phyloP scores from a whole-genome alignment of 2,113 vertebrate species.

The Apus apus region DNA sequence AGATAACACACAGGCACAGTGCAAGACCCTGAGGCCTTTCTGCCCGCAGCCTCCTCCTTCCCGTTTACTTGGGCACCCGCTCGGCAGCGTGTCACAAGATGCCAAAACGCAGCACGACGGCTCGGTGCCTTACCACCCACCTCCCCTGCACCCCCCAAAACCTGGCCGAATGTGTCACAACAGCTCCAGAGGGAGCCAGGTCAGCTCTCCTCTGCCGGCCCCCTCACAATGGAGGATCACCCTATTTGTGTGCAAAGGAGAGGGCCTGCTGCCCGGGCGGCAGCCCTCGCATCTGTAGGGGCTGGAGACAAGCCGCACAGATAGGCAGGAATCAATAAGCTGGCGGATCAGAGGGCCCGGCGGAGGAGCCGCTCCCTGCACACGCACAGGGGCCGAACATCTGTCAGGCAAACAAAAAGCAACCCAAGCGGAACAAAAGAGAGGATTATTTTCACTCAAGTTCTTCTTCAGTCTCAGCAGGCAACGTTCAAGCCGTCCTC shows the following conservation, averaged over 20 bases:
- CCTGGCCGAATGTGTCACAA: background rate
- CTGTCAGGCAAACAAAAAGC: slow-evolving; percentile 78
- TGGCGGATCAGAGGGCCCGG: slow-evolving; percentile 61
- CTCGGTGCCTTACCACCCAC: background rate
- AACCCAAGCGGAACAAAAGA: slow-evolving; percentile 74
- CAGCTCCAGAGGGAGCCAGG: background rate
- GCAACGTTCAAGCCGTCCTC: slow-evolving; percentile 71
- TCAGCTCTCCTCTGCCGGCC: background rate
- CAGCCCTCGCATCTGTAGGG: slow-evolving; percentile 54
- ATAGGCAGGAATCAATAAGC: slow-evolving; percentile 69
- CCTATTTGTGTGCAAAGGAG: slow-evolving; percentile 53
- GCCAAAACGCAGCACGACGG: background rate
- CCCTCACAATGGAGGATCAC: slow-evolving; percentile 35
- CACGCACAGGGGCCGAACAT: slow-evolving; percentile 71
- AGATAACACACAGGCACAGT: background rate
- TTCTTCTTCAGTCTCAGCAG: slow-evolving; percentile 77
- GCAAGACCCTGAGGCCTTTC: background rate
- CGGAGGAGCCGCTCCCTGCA: slow-evolving; percentile 47
- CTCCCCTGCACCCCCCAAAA: background rate
- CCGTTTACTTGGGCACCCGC: accelerated
- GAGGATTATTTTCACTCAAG: slow-evolving; percentile 78
- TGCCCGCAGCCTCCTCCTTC: background rate
- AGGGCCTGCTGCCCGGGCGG: background rate
- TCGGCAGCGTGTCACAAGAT: accelerated
- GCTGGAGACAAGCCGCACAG: slow-evolving; percentile 35